phyloP scores from a whole-genome alignment of 2,888 invertebrate species.

The Brassicogethes aeneus region DNA sequence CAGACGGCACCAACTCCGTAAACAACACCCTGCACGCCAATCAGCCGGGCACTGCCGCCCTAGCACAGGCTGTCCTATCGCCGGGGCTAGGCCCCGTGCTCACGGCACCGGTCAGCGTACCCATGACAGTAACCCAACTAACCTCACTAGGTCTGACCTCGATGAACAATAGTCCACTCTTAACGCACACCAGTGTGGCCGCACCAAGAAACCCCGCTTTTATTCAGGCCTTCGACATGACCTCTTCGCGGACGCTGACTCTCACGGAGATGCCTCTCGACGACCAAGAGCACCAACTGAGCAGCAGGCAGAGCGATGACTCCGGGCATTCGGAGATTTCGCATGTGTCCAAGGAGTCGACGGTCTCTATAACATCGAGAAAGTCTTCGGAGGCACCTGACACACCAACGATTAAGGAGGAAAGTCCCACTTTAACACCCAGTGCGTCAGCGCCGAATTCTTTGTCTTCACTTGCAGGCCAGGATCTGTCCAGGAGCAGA shows the following conservation, averaged over 20 bases:
- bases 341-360: constrained; percentile 32
- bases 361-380: constrained; percentile 30
- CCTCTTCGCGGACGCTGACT: constrained; percentile 18
- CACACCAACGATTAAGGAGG: too few relatives aligned
- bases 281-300: constrained; percentile 22
- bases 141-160: constrained; percentile 44
- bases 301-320: constrained; percentile 34
- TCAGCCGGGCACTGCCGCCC: constrained; percentile 64
- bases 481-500: constrained; percentile 31
- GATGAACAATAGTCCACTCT: constrained; percentile 43
- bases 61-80: constrained; percentile 70
- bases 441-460: constrained; percentile 26
- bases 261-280: constrained; percentile 27
- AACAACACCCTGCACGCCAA: constrained; percentile 64
- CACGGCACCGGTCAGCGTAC: constrained; percentile 44
- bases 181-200: constrained; percentile 23
- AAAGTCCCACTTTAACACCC: constrained; percentile 13
- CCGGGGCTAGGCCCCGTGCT: constrained; percentile 46
- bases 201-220: constrained; percentile 23
- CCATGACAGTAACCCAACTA: constrained; percentile 54
- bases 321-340: constrained; percentile 37
- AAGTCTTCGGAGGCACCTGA: constrained; percentile 22
- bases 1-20: constrained; percentile 62
- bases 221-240: constrained; percentile 25
- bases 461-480: constrained; percentile 19